Evolutionary conservation across 2,113 vertebrate genomes (phyloP).

Genomic region (Mystacornis crossleyi): DNA sequence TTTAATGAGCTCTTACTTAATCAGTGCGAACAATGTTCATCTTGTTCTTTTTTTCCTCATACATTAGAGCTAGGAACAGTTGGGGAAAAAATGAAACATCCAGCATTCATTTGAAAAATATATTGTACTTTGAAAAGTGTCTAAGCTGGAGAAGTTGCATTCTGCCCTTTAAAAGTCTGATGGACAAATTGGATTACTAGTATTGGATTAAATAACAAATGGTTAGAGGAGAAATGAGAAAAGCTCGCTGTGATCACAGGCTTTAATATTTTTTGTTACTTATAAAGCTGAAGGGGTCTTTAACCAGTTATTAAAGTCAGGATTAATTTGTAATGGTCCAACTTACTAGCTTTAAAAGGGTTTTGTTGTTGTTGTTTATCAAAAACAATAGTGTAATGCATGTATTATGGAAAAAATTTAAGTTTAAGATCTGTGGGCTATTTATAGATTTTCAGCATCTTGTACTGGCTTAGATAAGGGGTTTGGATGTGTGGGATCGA

Average conservation of each 20-base stretch:
- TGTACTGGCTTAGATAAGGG: slow-evolving; percentile 56
- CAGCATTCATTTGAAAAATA: slow-evolving; percentile 89
- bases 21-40: slow-evolving; percentile 97
- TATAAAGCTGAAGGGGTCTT: slow-evolving; percentile 91
- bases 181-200: slow-evolving; percentile 99
- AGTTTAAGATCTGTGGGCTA: slow-evolving; percentile 55
- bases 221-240: slow-evolving; percentile 93
- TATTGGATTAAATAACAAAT: slow-evolving; percentile 99
- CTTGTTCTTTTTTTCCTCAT: slow-evolving; percentile 89
- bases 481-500: slow-evolving; percentile 28
- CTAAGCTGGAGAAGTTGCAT: slow-evolving; percentile 89
- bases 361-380: slow-evolving; percentile 76
- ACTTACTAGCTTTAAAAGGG: slow-evolving; percentile 87
- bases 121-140: slow-evolving; percentile 90
- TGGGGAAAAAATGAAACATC: slow-evolving; percentile 84
- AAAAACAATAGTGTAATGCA: slow-evolving; percentile 72
- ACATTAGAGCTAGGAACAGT: slow-evolving; percentile 87
- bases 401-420: slow-evolving; percentile 41
- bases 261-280: slow-evolving; percentile 86
- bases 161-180: slow-evolving; percentile 93
- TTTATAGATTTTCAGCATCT: slow-evolving; percentile 62
- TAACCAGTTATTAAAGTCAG: slow-evolving; percentile 97
- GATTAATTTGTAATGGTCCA: slow-evolving; percentile 98
- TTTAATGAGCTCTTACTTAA: slow-evolving; percentile 99
- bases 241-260: slow-evolving; percentile 91